Percentiles rank a stretch among this genome's conserved stretches.
These are phyloP conservation scores for Nesogale talazaci DNA, from an alignment of 2,113 vertebrate genomes.

Conservation along the genomic window DNA sequence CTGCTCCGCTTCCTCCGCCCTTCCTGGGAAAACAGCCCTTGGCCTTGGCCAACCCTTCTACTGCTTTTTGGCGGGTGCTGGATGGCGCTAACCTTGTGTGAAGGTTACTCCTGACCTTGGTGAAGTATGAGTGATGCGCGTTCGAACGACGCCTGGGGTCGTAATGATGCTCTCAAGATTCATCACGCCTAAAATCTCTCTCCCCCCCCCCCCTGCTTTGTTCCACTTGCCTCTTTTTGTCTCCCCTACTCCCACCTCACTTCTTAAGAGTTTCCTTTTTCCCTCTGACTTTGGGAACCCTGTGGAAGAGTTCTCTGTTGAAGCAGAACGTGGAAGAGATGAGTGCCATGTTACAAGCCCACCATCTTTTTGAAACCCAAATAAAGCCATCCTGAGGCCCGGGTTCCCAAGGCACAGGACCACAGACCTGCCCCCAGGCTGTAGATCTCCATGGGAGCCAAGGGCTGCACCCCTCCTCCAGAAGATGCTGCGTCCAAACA, in stretches of 20 bases:
- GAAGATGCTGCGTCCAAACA: neutral
- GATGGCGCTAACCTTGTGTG: slow-evolving; percentile 15
- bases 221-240: too few relatives aligned
- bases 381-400: neutral
- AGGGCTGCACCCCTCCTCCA: neutral
- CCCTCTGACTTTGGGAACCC: slow-evolving; percentile 3
- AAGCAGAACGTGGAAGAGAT: neutral
- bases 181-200: neutral
- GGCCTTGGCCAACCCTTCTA: fast-evolving
- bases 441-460: neutral
- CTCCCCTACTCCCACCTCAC: too few relatives aligned
- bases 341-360: neutral
- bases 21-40: neutral
- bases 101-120: slow-evolving; percentile 38
- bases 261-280: neutral
- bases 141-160: neutral
- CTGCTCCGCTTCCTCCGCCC: neutral
- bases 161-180: neutral
- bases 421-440: neutral
- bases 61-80: neutral
- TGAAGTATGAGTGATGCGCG: neutral
- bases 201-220: too few relatives aligned
- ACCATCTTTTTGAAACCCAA: neutral
- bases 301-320: neutral
- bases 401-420: neutral